phyloP scores from a whole-genome alignment of 2,888 invertebrate genomes.

The Hirtodrosophila alboralis region DNA sequence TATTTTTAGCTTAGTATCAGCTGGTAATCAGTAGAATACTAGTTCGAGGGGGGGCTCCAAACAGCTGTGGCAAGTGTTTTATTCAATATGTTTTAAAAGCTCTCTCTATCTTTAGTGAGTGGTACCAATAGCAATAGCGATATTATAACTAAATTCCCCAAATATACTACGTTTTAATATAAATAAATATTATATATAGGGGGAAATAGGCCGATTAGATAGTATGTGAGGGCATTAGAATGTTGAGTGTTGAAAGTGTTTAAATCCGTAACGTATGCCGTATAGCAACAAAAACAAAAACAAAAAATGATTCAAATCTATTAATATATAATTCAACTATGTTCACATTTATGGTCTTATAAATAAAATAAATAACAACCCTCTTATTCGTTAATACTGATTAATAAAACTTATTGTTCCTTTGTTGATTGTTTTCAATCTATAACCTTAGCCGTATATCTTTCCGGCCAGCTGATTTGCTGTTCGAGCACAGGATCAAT shows the following conservation, averaged over 20 bases:
- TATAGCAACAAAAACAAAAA: constrained; percentile 22
- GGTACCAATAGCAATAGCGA: background rate
- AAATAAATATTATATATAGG: constrained; percentile 23
- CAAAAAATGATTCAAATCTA: constrained; percentile 35
- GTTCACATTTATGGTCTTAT: constrained; percentile 57
- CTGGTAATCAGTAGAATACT: too few relatives aligned
- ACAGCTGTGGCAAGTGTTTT: too few relatives aligned
- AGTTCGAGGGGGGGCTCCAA: too few relatives aligned
- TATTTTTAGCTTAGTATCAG: background rate
- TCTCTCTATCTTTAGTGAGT: background rate
- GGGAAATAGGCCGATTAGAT: constrained; percentile 37
- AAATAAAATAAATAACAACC: constrained; percentile 74
- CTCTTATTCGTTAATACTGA: constrained; percentile 73
- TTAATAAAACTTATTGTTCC: constrained; percentile 53
- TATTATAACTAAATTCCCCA: background rate
- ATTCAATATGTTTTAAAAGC: constrained; percentile 37
- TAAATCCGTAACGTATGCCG: constrained; percentile 28
- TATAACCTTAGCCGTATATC: constrained; percentile 50
- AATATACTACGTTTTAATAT: constrained; percentile 11
- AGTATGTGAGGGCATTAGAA: constrained; percentile 3
- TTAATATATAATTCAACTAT: constrained; percentile 39
- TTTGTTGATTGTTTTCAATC: constrained; percentile 47
- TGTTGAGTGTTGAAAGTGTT: constrained; percentile 17
- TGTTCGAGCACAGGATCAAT: constrained; percentile 67
- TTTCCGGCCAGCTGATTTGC: constrained; percentile 44